These are phyloP conservation scores for Coenobita brevimanus DNA, from an alignment of 1,140 invertebrate species.

Conservation along the genomic window DNA sequence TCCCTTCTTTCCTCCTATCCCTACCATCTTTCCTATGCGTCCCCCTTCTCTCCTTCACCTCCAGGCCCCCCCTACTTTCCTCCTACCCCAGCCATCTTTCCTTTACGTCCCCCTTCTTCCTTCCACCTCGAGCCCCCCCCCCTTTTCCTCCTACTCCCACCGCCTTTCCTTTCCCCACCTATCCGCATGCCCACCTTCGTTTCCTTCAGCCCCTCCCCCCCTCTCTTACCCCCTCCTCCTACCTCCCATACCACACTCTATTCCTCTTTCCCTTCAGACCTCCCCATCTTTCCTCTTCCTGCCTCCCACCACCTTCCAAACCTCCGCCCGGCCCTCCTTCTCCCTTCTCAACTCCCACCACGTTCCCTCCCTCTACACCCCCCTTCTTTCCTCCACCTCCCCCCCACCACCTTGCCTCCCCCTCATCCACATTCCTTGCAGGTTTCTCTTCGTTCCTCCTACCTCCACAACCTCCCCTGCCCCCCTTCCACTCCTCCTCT, in stretches of 20 bases:
- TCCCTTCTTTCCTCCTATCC: not conserved
- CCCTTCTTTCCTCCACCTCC: not conserved
- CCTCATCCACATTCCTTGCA: not conserved
- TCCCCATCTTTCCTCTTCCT: not conserved
- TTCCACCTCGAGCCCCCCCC: not conserved
- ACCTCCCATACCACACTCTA: not conserved
- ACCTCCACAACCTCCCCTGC: not conserved
- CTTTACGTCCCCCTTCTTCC: not conserved
- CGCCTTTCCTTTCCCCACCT: not conserved
- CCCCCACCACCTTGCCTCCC: not conserved
- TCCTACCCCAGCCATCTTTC: not conserved
- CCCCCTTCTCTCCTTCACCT: not conserved
- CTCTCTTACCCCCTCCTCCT: not conserved
- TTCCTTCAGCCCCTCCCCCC: not conserved
- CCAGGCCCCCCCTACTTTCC: not conserved
- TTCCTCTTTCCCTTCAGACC: not conserved
- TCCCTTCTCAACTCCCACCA: not conserved
- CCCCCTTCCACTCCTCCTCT: not conserved
- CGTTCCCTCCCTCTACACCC: not conserved
- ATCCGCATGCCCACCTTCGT: not conserved
- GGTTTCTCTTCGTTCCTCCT: not conserved
- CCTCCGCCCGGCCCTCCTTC: not conserved
- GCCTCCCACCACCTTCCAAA: not conserved
- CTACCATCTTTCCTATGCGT: not conserved
- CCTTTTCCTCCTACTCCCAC: constrained; percentile 1